Base-by-base conservation (phyloP, 1,140 invertebrate species). In the Thalassaphorura encarpata region DNA sequence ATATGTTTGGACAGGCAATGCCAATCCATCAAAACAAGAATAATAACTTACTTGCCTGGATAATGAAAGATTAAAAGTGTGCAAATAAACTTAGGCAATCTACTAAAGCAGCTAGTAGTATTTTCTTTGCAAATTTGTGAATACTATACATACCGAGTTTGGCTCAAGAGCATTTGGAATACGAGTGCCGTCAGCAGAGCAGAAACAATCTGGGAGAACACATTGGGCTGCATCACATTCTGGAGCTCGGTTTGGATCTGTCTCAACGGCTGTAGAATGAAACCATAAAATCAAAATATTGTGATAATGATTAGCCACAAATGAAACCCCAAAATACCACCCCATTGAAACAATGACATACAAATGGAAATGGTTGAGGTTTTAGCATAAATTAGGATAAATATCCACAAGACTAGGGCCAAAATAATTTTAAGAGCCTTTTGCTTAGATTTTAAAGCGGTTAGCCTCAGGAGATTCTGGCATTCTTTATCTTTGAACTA, bases 221-320 rank as follows among this genome's bases (percentile, higher is more conserved):
- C 90, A 95, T 69, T 90, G 85, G 46, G 83, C 85, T 18, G 82
- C 80, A 68, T 95, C 89, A 67, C 91, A 95, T 67, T 89, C 85
- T 0, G 85, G 85, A 4, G 89, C 88, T 61, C 89, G 79, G 71
- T 93, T 92, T 2, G 87, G 87, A 73, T 91, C 87, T 39, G 79
- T 79, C 58, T 92, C 88, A 36, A 92, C 87, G 68, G 84, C 87
- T 92, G 72, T 11, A 73, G 67, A 54, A 50, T 42, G 50, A 40
- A 43, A 43, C 43, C 23, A 27, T 16, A n/a, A n/a, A n/a, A 3
- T n/a, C 13, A 52, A 16, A 46, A 2, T 11, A 42, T 3, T 4
- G 21, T 11, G 18, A 11, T 19, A 52, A 21, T 40, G 33, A 52
- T 52, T 52, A 24, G 6, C 6, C 6, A 16, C 31, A 36, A 8